Conservation (phyloP, 2,797 vertebrate genomes). For the Alauda arvensis region DNA sequence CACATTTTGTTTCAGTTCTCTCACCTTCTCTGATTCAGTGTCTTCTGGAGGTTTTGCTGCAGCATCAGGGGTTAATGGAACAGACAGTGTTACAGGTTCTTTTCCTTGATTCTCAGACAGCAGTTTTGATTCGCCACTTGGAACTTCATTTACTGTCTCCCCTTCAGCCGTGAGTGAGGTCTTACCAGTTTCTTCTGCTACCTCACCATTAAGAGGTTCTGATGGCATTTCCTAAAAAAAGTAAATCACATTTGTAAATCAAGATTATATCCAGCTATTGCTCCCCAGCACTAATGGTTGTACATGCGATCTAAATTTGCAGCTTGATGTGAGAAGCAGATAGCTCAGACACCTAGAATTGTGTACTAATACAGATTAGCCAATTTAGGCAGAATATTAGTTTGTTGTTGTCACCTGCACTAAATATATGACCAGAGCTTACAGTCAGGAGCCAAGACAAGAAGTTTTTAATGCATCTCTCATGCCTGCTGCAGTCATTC, state of each 20-base stretch:
- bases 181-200: conserved; percentile 60
- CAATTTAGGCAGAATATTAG: background rate
- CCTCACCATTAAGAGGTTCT: conserved; percentile 75
- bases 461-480: background rate
- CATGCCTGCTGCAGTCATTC: background rate
- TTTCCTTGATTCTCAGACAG: conserved; percentile 62
- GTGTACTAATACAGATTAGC: background rate
- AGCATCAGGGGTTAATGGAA: conserved; percentile 59
- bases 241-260: background rate
- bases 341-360: background rate
- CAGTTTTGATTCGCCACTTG: conserved; percentile 60
- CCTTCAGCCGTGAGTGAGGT: conserved; percentile 49
- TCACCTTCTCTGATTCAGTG: conserved; percentile 66
- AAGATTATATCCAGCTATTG: background rate
- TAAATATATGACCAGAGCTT: background rate
- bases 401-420: background rate
- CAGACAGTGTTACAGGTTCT: conserved; percentile 30
- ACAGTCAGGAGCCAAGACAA: background rate
- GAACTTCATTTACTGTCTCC: conserved; percentile 56
- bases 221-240: conserved; percentile 51
- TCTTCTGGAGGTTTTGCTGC: conserved; percentile 60
- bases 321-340: background rate
- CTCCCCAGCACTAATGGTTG: background rate
- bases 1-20: background rate
- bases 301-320: background rate